Evolutionary conservation across 2,113 vertebrate species (phyloP), one percentile per base, ranked within the genome.

Genomic region (Hucho hucho): DNA sequence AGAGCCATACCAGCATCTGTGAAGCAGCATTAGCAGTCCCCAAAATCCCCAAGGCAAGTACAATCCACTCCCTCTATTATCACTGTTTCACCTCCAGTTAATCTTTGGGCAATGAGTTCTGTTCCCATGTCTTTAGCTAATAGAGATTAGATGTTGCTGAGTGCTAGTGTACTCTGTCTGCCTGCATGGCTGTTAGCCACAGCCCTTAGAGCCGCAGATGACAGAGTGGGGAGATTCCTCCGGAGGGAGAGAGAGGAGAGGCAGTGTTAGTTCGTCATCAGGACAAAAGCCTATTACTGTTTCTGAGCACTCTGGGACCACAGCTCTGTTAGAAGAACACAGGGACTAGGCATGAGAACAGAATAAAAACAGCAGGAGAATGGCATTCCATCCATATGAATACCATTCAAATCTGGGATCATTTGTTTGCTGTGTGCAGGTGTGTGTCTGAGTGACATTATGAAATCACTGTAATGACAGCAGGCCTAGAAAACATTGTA

Each of bases 381-480:
- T 11, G 74, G 70, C 14, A 53, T 14, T 5, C 61, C 16, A 25
- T 64, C 16, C 26, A 29, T 69, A 81, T 65, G 22, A 32, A 73
- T 75, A 59, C 25, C 69, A 77, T 69, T 70, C 73, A 67, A 76
- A 72, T 16, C 75, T 66, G 64, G 22, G 47, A 32, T 43, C 66
- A 29, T 58, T 70, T 74, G 67, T 77, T 75, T 43, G 64, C 22
- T 28, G 68, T 71, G 22, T 59, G 58, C 16, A 16, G 5, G 58
- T 7, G 0, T 61, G 58, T 16, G 58, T 61, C 58, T 61, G 58
- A 61, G 58, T 61, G n/a, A 61, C 58, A 61, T 61, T n/a, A 61
- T 22, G 6, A 22, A 61, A 24, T 22, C 58, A n/a, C n/a, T 13
- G n/a, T n/a, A 61, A 24, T 43, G 37, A 43, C 37, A 11, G 13